Percentiles rank a stretch among this genome's conserved stretches.
These are phyloP conservation scores for Delia radicum DNA, from an alignment of 1,140 invertebrate species.

Conservation along the genomic window DNA sequence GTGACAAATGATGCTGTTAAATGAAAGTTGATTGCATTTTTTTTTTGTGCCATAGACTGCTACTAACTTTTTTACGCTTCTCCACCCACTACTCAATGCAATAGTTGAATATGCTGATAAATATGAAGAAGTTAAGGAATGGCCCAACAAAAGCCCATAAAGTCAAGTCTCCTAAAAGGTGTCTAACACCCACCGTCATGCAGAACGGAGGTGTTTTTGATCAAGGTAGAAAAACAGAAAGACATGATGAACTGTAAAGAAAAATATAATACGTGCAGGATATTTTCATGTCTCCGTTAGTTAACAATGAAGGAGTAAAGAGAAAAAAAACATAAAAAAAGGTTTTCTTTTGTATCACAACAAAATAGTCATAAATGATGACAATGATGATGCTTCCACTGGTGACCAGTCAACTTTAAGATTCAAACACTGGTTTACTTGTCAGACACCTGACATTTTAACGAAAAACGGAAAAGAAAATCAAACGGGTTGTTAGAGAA, in stretches of 20 bases:
- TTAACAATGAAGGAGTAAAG: too few relatives aligned
- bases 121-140: not conserved
- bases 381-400: not conserved
- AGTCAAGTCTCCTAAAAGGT: not conserved
- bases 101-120: not conserved
- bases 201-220: not conserved
- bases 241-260: not conserved
- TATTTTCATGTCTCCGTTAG: too few relatives aligned
- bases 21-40: constrained; percentile 31
- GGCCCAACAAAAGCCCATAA: not conserved
- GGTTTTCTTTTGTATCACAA: not conserved
- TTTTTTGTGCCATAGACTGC: not conserved
- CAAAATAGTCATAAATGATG: constrained; percentile 14
- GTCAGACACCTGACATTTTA: constrained; percentile 10
- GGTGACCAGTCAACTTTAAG: not conserved
- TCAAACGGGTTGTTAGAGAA: not conserved
- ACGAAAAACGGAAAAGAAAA: not conserved
- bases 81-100: not conserved
- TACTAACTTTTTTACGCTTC: not conserved
- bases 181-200: not conserved
- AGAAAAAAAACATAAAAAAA: too few relatives aligned
- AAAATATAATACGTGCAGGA: not conserved
- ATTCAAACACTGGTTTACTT: constrained; percentile 5
- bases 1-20: constrained; percentile 31
- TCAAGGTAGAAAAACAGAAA: not conserved